Evolutionary conservation across 2,888 invertebrate genomes (phyloP), one percentile per base, ranked within the genome.

Genomic region (Ramazzottius varieornatus): DNA sequence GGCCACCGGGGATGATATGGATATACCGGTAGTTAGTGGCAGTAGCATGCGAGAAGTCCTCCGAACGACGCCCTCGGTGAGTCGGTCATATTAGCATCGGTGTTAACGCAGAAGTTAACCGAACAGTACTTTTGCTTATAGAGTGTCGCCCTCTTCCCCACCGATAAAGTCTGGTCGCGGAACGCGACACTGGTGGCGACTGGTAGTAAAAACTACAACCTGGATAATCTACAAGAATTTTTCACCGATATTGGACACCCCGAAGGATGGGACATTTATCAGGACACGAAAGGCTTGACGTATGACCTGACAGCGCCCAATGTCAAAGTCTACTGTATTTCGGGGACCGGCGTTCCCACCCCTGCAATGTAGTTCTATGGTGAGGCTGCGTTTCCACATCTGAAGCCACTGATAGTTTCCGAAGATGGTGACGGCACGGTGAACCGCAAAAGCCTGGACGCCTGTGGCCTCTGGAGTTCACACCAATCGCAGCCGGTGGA

Each of bases 371-470:
- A 40, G 13, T 20, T 13, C 13, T 40, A 40, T 20, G 20, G 40
- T 20, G 20, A 40, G 8, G 13, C 65, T 54, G 80, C 82, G 33
- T 83, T 84, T 79, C 81, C 88, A 68, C 83, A 84, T 73, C 83
- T 83, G n/a, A 81, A 81, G 71, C 88, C 89, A 0, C 76, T 78
- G 32, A 78, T 86, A 65, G 74, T 80, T 8, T 75, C 79, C 70
- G 96, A 93, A 1, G 84, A 90, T 74, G 98, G 98, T 1, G 98
- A 98, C 79, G 96, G 96, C 20, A 96, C 96, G 0, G 96, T 96
- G 0, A 96, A 96, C 79, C 73, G 82, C 67, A 82, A 89, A 68
- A 93, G 93, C 66, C 80, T 96, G 29, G 79, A 82, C 70, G 91
- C 86, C 1, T 96, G 96, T 75, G 76, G 82, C 65, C 79, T 81